Evolutionary conservation across 2,888 invertebrate species (phyloP).

Genomic region (Loripinus fragilis): DNA sequence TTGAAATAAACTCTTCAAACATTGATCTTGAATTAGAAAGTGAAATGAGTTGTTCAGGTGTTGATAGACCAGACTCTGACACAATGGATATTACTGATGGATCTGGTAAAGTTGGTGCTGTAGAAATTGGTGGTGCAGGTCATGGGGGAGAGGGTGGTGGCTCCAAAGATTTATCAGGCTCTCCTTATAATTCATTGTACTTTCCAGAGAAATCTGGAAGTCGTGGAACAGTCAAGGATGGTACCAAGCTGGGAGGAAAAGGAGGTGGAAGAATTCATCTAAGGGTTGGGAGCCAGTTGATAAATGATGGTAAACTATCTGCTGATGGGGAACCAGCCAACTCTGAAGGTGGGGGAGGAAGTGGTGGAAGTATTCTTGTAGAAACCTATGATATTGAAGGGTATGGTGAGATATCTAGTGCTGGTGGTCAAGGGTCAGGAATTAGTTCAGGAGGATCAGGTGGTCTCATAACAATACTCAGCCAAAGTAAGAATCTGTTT

Average conservation of each 20-base stretch:
- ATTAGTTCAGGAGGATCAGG: conserved; percentile 69
- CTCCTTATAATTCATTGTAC: conserved; percentile 71
- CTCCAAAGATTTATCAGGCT: conserved; percentile 41
- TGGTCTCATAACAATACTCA: conserved; percentile 67
- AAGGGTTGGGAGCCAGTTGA: conserved; percentile 60
- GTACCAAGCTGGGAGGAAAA: conserved; percentile 37
- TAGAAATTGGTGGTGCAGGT: conserved; percentile 65
- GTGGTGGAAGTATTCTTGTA: conserved; percentile 73
- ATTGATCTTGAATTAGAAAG: conserved; percentile 70
- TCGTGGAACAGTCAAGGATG: conserved; percentile 46
- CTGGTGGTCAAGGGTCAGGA: conserved; percentile 63
- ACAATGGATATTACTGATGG: conserved; percentile 60
- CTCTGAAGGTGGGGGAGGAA: conserved; percentile 69
- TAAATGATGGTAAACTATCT: conserved; percentile 71
- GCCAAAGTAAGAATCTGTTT: conserved; percentile 56
- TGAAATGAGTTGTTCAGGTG: conserved; percentile 63
- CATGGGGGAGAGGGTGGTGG: conserved; percentile 72
- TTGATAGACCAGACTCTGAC: conserved; percentile 54
- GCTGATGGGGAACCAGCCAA: conserved; percentile 65
- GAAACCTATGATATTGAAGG: conserved; percentile 66
- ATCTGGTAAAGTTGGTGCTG: conserved; percentile 36
- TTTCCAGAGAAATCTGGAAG: conserved; percentile 66
- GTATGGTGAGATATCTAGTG: conserved; percentile 64
- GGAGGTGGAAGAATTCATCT: conserved; percentile 70
- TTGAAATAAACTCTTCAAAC: conserved; percentile 63